Conservation (phyloP, 1,140 invertebrate species). For the Hyles euphorbiae region DNA sequence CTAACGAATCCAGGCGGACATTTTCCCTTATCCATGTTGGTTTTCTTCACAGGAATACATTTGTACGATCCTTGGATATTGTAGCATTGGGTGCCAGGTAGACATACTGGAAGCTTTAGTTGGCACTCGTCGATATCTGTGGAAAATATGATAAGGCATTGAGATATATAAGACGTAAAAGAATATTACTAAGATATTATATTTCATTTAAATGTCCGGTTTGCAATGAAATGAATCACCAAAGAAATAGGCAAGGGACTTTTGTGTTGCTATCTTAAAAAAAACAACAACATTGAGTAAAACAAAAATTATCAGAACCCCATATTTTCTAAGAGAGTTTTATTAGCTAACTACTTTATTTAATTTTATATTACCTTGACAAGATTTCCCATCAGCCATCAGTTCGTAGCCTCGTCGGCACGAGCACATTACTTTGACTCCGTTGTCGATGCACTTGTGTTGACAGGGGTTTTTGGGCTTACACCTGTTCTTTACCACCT, state of each 20-base stretch:
- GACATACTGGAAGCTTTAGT: conserved; percentile 76
- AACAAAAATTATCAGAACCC: too few species aligned
- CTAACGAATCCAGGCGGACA: conserved; percentile 81
- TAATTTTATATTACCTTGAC: conserved; percentile 68
- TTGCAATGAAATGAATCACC: too few species aligned
- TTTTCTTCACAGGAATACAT: conserved; percentile 59
- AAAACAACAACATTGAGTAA: too few species aligned
- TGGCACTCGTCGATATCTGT: conserved; percentile 84
- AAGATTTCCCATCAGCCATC: conserved; percentile 81
- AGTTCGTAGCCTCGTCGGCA: conserved; percentile 83
- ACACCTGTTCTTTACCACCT: conserved; percentile 72
- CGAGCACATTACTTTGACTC: conserved; percentile 77
- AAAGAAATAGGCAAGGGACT: too few species aligned
- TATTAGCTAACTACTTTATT: too few species aligned
- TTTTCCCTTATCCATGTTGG: conserved; percentile 33
- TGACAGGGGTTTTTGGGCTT: conserved; percentile 80
- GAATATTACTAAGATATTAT: too few species aligned
- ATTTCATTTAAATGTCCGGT: too few species aligned
- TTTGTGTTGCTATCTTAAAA: too few species aligned
- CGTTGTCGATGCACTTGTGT: conserved; percentile 80
- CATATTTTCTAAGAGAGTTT: too few species aligned
- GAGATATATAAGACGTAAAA: background rate
- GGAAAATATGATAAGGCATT: background rate
- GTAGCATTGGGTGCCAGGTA: conserved; percentile 76
- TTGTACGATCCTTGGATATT: conserved; percentile 78